Evolutionary conservation across 1,140 invertebrate species (phyloP), one percentile per base, ranked within the genome.

Genomic region (Drosophila elegans): DNA sequence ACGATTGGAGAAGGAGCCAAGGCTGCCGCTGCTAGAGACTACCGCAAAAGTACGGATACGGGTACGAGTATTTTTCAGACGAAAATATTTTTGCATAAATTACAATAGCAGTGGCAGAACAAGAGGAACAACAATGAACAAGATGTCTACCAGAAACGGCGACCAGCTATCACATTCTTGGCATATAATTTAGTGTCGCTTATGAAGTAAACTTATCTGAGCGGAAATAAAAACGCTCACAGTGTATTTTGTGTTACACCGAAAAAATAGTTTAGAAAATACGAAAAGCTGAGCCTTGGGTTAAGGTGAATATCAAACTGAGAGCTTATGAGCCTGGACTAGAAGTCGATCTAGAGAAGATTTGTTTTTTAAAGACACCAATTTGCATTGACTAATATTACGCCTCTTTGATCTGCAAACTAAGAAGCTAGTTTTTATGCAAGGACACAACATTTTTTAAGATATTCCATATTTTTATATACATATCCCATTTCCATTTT

Each of bases 151-250:
- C 81, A 78, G 79, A 59, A 81, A 76, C 42, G 57, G 60, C 62
- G 59, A 64, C 60, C 74, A 78, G 56, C 74, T 48, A 78, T 74
- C 73, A 82, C 74, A 86, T 89, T 85, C 85, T 69, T 78, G 66
- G 78, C 85, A 71, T 90, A 89, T 89, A 89, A 89, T 89, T 89
- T 89, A 89, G 85, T 90, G 85, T 90, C 85, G 85, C 71, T 84
- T 90, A 89, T 89, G 80, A 89, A 89, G 89, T 90, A 85, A 89
- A 89, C 80, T 89, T 89, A 89, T 89, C 85, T 89, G 85, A 89
- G 85, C 85, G 85, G 85, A 89, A 89, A 89, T 90, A 89, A 81
- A 90, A 75, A 75, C 36, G 71, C 39, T 62, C 49, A 54, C 49
- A 62, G 59, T 63, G 62, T 71, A 38, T 46, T 48, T 45, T 25